Percentiles rank a stretch among this genome's conserved stretches.
Conservation (phyloP, 2,797 vertebrate species). For the Sebastes ruberrimus region DNA sequence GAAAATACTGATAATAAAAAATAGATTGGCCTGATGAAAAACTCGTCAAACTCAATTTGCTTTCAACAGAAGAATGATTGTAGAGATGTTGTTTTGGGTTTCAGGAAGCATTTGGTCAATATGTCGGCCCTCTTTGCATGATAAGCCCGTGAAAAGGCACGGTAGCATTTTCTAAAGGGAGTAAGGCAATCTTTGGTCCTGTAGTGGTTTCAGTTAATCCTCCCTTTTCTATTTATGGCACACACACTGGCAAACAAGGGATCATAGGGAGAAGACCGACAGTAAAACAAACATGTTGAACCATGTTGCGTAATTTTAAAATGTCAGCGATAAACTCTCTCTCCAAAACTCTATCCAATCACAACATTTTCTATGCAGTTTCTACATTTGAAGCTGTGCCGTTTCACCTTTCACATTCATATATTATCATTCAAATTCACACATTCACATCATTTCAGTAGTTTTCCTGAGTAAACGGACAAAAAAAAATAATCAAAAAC, state of each 20-base stretch:
- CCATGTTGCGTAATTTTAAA: not conserved
- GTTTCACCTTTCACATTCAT: not conserved
- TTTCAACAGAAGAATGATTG: not conserved
- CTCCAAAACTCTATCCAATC: not conserved
- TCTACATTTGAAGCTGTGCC: not conserved
- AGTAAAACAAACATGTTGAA: not conserved
- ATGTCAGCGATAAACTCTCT: not conserved
- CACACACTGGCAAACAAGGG: not conserved
- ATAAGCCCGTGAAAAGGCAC: not conserved
- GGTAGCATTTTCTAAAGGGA: not conserved
- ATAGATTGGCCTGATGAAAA: not conserved
- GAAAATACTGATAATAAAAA: not conserved
- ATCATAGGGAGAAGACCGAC: not conserved
- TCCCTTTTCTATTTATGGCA: conserved; percentile 20
- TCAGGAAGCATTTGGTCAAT: not conserved
- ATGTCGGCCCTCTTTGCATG: not conserved
- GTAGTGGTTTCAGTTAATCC: conserved; percentile 12
- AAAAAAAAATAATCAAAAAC: not conserved
- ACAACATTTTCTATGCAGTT: not conserved
- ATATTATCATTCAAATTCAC: not conserved
- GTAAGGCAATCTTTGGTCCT: not conserved
- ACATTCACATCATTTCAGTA: not conserved
- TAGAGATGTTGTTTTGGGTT: not conserved
- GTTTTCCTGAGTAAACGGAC: not conserved
- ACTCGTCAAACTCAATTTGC: not conserved